Base-by-base conservation (phyloP, 2,113 vertebrate species). In the Origma solitaria region DNA sequence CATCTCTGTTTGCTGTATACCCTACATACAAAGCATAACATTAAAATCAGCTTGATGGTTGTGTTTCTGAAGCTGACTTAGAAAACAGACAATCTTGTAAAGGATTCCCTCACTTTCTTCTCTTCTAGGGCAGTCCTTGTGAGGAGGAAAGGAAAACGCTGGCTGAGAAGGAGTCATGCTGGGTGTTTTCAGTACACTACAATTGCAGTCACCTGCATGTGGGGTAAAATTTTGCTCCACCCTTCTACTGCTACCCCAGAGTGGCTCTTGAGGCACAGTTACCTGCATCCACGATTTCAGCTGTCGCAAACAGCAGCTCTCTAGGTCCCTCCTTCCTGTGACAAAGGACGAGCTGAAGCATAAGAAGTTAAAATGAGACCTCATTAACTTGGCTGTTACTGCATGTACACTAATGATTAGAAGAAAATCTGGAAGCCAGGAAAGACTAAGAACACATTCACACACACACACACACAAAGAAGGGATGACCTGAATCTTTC, bases 201-300 rank as follows among this genome's bases (percentile, higher is more conserved):
- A 23, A 15, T 0, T 56, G 30, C 13, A 25, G 25, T 65, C 42
- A 61, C 45, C 44, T 3, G 15, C 2, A 11, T 0, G 0, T 0
- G 15, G 30, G 24, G 8, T n/a, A 53, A 79, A 85, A 45, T 6
- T 27, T 68, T 88, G 68, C 30, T 61, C 15, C 22, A 27, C 21
- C 4, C 11, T 44, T 21, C 35, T 45, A 13, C 58, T 2, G 2
- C 45, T 45, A 21, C 7, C 10, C 3, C 0, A 0, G 42, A 42
- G 31, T 10, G 22, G 25, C 8, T 60, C 31, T 66, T 28, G 42
- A 28, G 30, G 69, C 37, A 71, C 31, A 38, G 35, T 33, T 69
- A 42, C 19, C 37, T 40, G 40, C 21, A 86, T 53, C 33, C 33
- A 15, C 22, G n/a, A 44, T 47, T 92, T 54, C 79, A 70, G 51